Base-by-base conservation (phyloP, 2,113 vertebrate genomes). In the Nothobranchius furzeri region DNA sequence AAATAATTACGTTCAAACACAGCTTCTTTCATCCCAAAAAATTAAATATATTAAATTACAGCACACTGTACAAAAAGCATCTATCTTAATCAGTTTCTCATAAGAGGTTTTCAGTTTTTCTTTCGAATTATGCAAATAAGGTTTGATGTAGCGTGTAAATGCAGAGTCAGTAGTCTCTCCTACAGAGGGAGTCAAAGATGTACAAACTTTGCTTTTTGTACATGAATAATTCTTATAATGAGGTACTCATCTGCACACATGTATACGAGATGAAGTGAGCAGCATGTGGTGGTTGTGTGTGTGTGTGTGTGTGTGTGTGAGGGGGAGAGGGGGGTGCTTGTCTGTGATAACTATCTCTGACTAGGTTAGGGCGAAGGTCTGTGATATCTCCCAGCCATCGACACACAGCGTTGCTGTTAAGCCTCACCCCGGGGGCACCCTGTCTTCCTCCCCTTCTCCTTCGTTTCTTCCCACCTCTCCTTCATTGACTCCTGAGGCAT, bases 361-460 rank as follows among this genome's bases (percentile, higher is more conserved):
- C 85, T 85, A 54, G 76, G 69, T 73, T 70, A 84, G 90, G 90
- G 83, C 83, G 76, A 81, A 90, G 87, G 90, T 88, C 81, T 78
- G 76, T 70, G 83, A 83, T 89, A 91, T 91, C 87, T 85, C 61
- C 30, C 76, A 64, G 79, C 84, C 84, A 91, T 90, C 85, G 81
- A 89, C 87, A 87, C 72, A 64, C 20, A 12, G 71, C n/a, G 78
- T 70, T 81, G 85, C 82, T 88, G 83, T 89, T 71, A 73, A 85
- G 78, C 74, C 77, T 91, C 85, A 87, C 89, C 88, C 83, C 77
- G 20, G 73, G 68, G 69, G 88, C 79, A 75, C 71, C 87, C 87
- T 79, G 72, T 76, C 78, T 76, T 71, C 82, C 78, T 75, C 68
- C 57, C 70, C 73, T 30, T 56, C 30, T 47, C 42, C 54, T 59